A percentile compares a stretch with the other conserved stretches of the same genome.
Evolutionary conservation across 2,113 vertebrate species (phyloP).

Genomic region (Maccullochella peelii): DNA sequence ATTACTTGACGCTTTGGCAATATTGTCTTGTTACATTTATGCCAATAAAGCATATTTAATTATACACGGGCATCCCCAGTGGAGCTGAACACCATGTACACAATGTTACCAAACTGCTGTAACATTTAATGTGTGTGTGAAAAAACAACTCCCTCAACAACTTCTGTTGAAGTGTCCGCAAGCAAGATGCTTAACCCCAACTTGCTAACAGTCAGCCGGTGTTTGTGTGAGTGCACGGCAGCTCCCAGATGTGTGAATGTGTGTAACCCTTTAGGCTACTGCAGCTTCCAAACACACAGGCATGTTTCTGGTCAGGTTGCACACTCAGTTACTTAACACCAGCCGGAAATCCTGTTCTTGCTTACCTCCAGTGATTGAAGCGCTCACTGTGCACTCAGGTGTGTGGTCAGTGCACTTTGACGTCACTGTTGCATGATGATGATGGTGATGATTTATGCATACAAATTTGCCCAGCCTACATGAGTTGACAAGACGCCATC

Average conservation of each 20-base stretch:
- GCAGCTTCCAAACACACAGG: no score
- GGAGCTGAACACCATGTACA: neutral
- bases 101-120: neutral
- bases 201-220: neutral
- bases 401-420: neutral
- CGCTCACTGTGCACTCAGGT: neutral
- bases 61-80: neutral
- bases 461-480: neutral
- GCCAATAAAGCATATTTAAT: no score
- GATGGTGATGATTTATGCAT: neutral
- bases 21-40: no score
- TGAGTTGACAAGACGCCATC: neutral
- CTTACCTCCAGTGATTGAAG: neutral
- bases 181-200: slow-evolving; percentile 18
- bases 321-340: neutral
- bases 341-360: neutral
- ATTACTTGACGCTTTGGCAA: no score
- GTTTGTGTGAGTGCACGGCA: neutral
- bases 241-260: neutral
- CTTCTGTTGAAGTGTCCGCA: neutral
- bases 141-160: neutral
- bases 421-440: neutral
- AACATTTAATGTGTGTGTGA: slow-evolving; percentile 11
- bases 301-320: neutral
- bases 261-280: neutral